These are phyloP conservation scores for Dioctria rufipes DNA, from an alignment of 2,888 invertebrate genomes.

Conservation along the genomic window DNA sequence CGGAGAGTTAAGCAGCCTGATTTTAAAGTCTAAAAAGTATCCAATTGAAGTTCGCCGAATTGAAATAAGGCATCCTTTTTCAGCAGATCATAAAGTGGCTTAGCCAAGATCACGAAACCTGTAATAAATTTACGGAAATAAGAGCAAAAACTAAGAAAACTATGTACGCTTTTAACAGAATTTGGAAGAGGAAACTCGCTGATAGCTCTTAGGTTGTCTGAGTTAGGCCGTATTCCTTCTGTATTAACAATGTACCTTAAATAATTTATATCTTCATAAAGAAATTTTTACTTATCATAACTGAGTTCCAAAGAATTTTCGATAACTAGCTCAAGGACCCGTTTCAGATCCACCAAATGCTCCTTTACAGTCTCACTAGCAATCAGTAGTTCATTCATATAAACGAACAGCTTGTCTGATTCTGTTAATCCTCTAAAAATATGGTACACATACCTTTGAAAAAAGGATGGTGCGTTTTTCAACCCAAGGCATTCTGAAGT, in stretches of 20 bases:
- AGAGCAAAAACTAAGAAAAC: slow-evolving; percentile 41
- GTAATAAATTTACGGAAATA: slow-evolving; percentile 62
- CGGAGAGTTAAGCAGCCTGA: too few species aligned
- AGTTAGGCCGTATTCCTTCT: slow-evolving; percentile 50
- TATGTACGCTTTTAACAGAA: slow-evolving; percentile 57
- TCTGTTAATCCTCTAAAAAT: slow-evolving; percentile 58
- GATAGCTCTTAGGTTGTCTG: slow-evolving; percentile 50
- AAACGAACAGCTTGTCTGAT: slow-evolving; percentile 58
- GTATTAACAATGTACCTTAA: slow-evolving; percentile 30
- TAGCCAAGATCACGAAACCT: too few species aligned
- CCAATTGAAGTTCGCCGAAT: too few species aligned
- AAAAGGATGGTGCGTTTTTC: not conserved
- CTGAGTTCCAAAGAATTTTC: slow-evolving; percentile 58
- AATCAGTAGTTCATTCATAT: slow-evolving; percentile 61
- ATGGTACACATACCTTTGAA: too few species aligned
- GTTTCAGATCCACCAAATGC: slow-evolving; percentile 52
- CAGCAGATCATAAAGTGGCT: too few species aligned
- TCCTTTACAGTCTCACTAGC: slow-evolving; percentile 52
- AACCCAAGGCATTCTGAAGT: slow-evolving; percentile 31
- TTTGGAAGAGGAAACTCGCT: slow-evolving; percentile 57
- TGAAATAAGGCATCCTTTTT: slow-evolving; percentile 54
- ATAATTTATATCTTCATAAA: slow-evolving; percentile 48
- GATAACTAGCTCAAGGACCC: slow-evolving; percentile 51
- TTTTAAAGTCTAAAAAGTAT: too few species aligned
- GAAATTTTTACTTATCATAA: too few species aligned